These are phyloP conservation scores for Romanogobio albipinnatus DNA, from an alignment of 2,113 vertebrate genomes.

Conservation along the genomic window DNA sequence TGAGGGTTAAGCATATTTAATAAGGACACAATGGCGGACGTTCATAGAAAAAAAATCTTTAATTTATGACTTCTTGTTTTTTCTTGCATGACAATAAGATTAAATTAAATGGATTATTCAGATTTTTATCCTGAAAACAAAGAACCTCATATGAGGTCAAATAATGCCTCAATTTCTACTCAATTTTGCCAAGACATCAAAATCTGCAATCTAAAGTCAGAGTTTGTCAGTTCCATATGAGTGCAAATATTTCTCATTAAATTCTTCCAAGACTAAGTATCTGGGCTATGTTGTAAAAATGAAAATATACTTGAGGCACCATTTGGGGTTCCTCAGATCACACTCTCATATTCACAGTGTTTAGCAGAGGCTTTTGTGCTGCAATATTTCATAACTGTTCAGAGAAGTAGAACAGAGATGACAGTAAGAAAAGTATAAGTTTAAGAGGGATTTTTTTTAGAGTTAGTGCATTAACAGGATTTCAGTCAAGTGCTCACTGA, in stretches of 20 bases:
- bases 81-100: background rate
- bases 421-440: constrained; percentile 3
- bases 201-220: background rate
- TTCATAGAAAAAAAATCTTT: background rate
- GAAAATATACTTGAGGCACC: background rate
- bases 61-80: background rate
- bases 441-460: background rate
- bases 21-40: background rate
- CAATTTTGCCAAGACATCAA: constrained; percentile 6
- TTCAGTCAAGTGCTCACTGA: constrained; percentile 8
- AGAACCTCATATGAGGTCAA: background rate
- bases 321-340: background rate
- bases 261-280: background rate
- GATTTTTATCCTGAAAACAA: background rate
- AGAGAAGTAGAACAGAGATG: background rate
- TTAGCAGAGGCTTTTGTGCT: constrained; percentile 9
- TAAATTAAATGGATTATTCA: constrained; percentile 9
- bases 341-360: constrained; percentile 16
- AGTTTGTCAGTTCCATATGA: background rate
- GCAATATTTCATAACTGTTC: background rate
- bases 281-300: background rate
- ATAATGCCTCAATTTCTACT: background rate
- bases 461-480: constrained; percentile 24
- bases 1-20: background rate
- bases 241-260: background rate